Base-by-base conservation (phyloP, 2,888 invertebrate species). In the Trachelus iudaicus region DNA sequence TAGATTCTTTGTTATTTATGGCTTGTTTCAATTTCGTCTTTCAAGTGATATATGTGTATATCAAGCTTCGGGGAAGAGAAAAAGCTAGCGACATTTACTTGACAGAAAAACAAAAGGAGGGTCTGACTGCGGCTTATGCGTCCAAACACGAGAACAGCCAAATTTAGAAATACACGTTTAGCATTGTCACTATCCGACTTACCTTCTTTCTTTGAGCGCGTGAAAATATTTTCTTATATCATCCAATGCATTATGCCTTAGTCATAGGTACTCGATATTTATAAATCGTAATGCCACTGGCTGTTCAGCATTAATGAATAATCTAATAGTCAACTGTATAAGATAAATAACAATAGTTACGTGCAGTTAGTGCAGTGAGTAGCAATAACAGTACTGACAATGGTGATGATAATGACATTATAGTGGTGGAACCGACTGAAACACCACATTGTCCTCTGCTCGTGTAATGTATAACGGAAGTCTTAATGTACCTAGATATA, bases 341-440 rank as follows among this genome's bases (percentile, higher is more conserved):
- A 23, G 15, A 56, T 23, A 56, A 23, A 23, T 56, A 56, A 56
- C 23, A 56, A 56, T 56, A 9, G 35, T 3, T 35, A 35, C 35
- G 35, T 35, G 35, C 35, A 35, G 34, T 1, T 9, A 34, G 34
- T 34, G 34, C 34, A 34, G 79, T 76, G 79, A 79, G 75, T 77
- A 73, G 56, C 77, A 69, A 37, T 37, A 37, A 56, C 23, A 23
- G 56, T 23, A 56, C 40, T 15, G 40, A 56, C 56, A 56, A 56
- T 56, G 56, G 56, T 23, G 56, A 23, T 56, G 23, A 56, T 56
- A 56, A 56, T 56, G 23, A 56, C 23, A 23, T 56, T 56, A 56
- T 9, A 56, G 56, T 23, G 23, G 56, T 9, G 23, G 56, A 56
- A 23, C 2, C 23, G 56, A 23, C 23, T 23, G 56, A 56, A 56